phyloP scores from a whole-genome alignment of 2,797 vertebrate genomes.

The Sebastes wilsoni region DNA sequence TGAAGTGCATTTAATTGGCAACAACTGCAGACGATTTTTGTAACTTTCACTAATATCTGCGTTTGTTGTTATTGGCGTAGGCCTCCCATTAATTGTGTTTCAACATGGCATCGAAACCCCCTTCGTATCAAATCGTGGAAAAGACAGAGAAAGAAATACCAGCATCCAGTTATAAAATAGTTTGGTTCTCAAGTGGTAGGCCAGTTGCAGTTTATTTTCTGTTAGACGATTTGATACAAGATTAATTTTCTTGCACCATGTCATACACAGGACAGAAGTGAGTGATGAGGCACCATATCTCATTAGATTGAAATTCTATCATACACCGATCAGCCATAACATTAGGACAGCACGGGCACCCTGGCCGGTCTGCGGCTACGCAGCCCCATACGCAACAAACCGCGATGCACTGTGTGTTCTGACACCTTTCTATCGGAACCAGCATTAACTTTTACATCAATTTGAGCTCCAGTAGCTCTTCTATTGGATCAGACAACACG shows the following conservation, averaged over 20 bases:
- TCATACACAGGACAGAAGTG: neutral
- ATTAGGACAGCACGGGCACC: too few relatives aligned
- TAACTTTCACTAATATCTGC: neutral
- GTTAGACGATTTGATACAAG: neutral
- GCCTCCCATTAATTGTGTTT: neutral
- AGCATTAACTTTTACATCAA: too few relatives aligned
- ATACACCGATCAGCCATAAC: too few relatives aligned
- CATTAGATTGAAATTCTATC: conserved; percentile 22
- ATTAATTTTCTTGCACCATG: neutral
- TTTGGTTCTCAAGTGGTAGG: neutral
- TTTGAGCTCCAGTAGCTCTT: too few relatives aligned
- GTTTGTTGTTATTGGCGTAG: neutral
- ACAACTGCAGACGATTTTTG: neutral
- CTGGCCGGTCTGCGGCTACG: too few relatives aligned
- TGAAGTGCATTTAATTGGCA: neutral
- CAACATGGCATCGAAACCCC: neutral
- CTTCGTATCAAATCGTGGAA: neutral
- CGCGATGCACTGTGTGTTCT: too few relatives aligned
- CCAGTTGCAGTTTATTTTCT: neutral
- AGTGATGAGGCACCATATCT: conserved; percentile 44
- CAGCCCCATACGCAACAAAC: too few relatives aligned
- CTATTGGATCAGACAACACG: too few relatives aligned
- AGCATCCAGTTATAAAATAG: neutral
- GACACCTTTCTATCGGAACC: too few relatives aligned
- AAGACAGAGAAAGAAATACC: neutral